Evolutionary conservation across 1,140 invertebrate species (phyloP).

Genomic region (Trypoxylus dichotomus): DNA sequence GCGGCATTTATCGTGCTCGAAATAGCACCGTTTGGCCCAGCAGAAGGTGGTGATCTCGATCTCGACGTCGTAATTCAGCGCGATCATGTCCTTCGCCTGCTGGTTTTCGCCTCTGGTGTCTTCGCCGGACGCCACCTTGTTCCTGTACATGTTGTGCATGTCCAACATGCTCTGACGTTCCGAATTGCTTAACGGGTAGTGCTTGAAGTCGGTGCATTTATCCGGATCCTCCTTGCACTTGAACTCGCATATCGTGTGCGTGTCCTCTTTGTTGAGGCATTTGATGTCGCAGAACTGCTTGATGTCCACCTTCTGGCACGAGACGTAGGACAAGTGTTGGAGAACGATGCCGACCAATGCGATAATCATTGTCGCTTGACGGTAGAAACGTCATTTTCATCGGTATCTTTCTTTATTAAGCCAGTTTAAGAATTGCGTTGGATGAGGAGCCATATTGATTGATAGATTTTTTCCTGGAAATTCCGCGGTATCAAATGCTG

Average conservation of each 20-base stretch:
- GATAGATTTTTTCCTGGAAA: too few species aligned
- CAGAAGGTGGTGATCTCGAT: not conserved
- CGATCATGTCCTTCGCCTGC: not conserved
- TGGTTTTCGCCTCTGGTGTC: conserved; percentile 7
- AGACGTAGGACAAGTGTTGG: not conserved
- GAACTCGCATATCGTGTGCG: not conserved
- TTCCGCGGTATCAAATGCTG: too few species aligned
- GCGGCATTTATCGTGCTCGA: not conserved
- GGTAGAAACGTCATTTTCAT: not conserved
- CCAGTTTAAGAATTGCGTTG: not conserved
- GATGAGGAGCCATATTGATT: too few species aligned
- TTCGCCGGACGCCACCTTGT: not conserved
- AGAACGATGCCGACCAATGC: not conserved
- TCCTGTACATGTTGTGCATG: not conserved
- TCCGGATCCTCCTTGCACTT: not conserved
- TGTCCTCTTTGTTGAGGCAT: not conserved
- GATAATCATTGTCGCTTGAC: not conserved
- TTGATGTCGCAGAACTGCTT: not conserved
- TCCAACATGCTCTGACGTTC: conserved; percentile 1
- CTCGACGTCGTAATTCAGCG: not conserved
- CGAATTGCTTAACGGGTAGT: not conserved
- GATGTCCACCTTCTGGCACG: not conserved
- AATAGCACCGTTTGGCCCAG: not conserved
- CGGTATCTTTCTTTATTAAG: not conserved
- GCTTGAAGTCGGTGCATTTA: not conserved